Base-by-base conservation (phyloP, 2,888 invertebrate species). In the Sesamia inferens region DNA sequence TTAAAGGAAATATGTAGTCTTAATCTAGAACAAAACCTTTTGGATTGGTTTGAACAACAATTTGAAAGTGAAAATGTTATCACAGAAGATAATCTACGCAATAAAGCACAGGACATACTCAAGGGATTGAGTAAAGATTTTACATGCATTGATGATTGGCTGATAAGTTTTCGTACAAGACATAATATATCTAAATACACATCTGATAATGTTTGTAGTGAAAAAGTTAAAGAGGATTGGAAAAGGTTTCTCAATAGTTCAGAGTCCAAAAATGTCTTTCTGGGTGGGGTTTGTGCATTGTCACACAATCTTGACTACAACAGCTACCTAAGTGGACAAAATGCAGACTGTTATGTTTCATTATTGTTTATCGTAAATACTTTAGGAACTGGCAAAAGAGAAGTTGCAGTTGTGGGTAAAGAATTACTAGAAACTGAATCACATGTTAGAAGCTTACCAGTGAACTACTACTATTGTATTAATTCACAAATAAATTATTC, bases 21-120 rank as follows among this genome's bases (percentile, higher is more conserved):
- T 19, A 86, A 89, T 62, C 70, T 90, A 22, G 89, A 90, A 69
- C 87, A 88, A 81, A 83, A 84, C 13, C 86, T 91, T 54, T 70
- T 90, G 22, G 82, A 89, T 68, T 90, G 90, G 90, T 85, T 90
- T 72, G 85, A 83, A 71, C 80, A 82, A 54, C 85, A 88, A 82
- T 83, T 75, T 59, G 84, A 79, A 74, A 83, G 64, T 70, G 88
- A 87, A 44, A 87, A 85, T 66, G 63, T 74, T 44, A 78, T 90
- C 44, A 85, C 82, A 67, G 88, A 89, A 85, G 80, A 84, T 31
- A 77, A 84, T 68, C 82, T 90, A 51, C 80, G 71, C 11, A 70
- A 47, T 39, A 89, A 89, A 81, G 87, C 90, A 22, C 68, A 80
- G 54, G 88, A 89, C 55, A 82, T 88, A 64, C 76, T 89, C 10